Conservation (phyloP, 2,797 vertebrate genomes). For the Epinephelus coioides region DNA sequence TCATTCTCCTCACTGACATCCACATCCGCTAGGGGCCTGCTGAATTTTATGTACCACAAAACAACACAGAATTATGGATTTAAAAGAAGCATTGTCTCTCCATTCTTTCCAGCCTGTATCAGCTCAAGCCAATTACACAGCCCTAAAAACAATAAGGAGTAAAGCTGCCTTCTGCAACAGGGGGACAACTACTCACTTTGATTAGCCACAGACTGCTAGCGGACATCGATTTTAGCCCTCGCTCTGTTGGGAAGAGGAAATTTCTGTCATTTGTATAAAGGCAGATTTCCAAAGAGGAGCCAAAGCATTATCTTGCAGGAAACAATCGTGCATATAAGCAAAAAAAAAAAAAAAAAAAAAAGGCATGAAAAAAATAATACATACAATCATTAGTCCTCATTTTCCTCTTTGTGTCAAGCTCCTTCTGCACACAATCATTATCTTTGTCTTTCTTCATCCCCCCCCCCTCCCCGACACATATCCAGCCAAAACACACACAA, state of each 20-base stretch:
- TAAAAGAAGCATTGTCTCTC: constrained; percentile 37
- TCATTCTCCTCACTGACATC: constrained; percentile 56
- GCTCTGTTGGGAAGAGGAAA: constrained; percentile 43
- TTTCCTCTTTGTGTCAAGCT: constrained; percentile 24
- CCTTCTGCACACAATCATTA: constrained; percentile 13
- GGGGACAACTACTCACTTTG: constrained; percentile 71
- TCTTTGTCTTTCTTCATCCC: constrained; percentile 13
- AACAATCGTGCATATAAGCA: constrained; percentile 33
- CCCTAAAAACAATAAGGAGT: constrained; percentile 64
- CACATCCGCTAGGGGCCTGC: constrained; percentile 23
- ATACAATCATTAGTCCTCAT: constrained; percentile 9
- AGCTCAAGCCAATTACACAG: constrained; percentile 67
- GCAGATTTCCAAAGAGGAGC: constrained; percentile 33
- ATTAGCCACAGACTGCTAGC: constrained; percentile 64
- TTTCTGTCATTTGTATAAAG: constrained; percentile 57
- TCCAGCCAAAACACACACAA: constrained; percentile 7
- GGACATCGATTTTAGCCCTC: constrained; percentile 61
- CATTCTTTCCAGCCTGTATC: constrained; percentile 38
- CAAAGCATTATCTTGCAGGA: constrained; percentile 28
- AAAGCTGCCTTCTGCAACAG: constrained; percentile 58
- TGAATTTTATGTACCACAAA: constrained; percentile 46
- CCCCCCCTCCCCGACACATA: not conserved
- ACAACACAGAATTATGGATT: constrained; percentile 44
- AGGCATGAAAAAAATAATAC: constrained; percentile 13
- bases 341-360: constrained; percentile 6